Percentiles rank a stretch among this genome's conserved stretches.
phyloP scores from a whole-genome alignment of 2,797 vertebrate species.

The Sebastes dallii region DNA sequence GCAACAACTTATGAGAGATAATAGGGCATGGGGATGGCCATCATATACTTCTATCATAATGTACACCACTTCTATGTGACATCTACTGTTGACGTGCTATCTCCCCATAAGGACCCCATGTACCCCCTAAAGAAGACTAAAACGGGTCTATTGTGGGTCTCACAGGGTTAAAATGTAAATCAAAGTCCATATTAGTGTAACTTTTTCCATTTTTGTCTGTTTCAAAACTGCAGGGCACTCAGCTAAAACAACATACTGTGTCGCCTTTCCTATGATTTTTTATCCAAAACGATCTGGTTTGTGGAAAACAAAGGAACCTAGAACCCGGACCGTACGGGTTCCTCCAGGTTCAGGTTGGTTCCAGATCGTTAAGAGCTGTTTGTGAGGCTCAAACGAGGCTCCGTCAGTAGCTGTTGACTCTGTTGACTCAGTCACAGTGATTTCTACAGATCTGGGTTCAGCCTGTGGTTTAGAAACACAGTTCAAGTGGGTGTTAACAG shows the following conservation, averaged over 20 bases:
- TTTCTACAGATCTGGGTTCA: slow-evolving; percentile 16
- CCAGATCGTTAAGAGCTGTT: not conserved
- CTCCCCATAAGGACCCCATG: too few species aligned
- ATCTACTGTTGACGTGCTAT: too few species aligned
- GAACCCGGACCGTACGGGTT: not conserved
- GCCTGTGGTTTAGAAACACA: not conserved
- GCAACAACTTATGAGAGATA: too few species aligned
- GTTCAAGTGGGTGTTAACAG: slow-evolving; percentile 30
- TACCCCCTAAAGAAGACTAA: too few species aligned
- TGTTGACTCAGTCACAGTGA: not conserved
- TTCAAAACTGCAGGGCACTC: not conserved
- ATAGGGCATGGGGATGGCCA: too few species aligned
- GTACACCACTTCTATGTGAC: too few species aligned
- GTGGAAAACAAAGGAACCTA: not conserved
- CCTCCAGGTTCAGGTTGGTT: not conserved
- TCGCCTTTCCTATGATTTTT: not conserved
- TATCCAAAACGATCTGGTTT: too few species aligned
- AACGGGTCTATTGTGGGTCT: too few species aligned
- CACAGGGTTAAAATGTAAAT: too few species aligned
- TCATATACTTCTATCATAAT: too few species aligned
- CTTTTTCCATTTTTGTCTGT: not conserved
- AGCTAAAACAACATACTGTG: not conserved
- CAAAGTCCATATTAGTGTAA: too few species aligned
- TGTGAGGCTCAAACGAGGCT: not conserved
- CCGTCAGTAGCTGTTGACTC: not conserved